Conservation (phyloP, 2,797 vertebrate species). For the Acanthiza pusilla region DNA sequence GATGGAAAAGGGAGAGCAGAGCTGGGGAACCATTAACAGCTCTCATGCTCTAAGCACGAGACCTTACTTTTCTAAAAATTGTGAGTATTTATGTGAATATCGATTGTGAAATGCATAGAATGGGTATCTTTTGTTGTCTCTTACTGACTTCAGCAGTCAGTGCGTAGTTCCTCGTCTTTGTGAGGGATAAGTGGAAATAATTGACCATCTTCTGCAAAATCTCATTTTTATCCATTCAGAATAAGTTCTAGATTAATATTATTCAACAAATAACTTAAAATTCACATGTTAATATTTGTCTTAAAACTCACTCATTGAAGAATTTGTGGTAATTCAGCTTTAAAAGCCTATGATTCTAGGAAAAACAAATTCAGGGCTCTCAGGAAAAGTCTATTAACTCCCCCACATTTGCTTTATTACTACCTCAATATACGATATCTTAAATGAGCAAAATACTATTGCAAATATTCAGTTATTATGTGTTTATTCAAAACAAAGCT, state of each 20-base stretch:
- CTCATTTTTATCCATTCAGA: neutral
- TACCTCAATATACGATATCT: neutral
- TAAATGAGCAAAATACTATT: neutral
- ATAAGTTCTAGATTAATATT: neutral
- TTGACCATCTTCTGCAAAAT: neutral
- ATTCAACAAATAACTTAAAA: neutral
- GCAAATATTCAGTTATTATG: neutral
- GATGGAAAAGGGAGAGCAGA: neutral
- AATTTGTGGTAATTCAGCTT: neutral
- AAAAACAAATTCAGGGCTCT: neutral
- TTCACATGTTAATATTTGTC: neutral
- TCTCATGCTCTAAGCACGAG: neutral
- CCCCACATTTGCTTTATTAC: neutral
- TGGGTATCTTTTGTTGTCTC: neutral
- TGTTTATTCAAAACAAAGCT: neutral
- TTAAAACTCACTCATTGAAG: neutral
- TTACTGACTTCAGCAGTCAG: neutral
- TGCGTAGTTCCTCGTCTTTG: neutral
- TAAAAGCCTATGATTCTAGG: neutral
- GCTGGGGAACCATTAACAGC: neutral
- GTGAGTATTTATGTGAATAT: neutral
- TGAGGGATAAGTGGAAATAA: neutral
- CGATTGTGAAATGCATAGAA: neutral
- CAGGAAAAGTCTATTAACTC: neutral
- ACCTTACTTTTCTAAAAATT: neutral